Evolutionary conservation across 2,113 vertebrate genomes (phyloP).

Genomic region (Myrmecobius fasciatus): DNA sequence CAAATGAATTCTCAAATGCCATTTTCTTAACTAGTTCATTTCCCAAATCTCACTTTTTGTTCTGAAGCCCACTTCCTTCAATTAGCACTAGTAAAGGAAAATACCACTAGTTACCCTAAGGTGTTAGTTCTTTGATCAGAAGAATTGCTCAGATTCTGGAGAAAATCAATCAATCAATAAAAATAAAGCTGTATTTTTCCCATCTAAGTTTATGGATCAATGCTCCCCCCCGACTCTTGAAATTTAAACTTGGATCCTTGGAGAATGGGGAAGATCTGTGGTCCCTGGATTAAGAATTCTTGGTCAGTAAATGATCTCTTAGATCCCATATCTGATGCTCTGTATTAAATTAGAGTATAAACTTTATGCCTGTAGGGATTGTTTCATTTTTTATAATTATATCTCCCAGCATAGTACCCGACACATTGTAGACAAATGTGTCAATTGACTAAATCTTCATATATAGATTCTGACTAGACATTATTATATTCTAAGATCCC

Average conservation of each 20-base stretch:
- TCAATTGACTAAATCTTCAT: not conserved
- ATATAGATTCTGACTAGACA: not conserved
- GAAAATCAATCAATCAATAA: not conserved
- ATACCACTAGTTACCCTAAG: not conserved
- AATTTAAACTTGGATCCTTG: not conserved
- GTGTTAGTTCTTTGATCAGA: not conserved
- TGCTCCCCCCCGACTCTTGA: no score
- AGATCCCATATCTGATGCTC: not conserved
- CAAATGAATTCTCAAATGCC: not conserved
- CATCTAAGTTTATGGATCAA: not conserved
- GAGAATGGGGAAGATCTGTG: not conserved
- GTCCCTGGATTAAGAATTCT: not conserved
- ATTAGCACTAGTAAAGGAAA: not conserved
- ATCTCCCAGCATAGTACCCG: not conserved
- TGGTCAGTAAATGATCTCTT: not conserved
- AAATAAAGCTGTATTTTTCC: not conserved
- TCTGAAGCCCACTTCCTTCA: not conserved
- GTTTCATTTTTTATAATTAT: not conserved
- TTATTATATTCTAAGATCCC: not conserved
- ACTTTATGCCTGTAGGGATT: not conserved
- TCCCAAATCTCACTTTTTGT: not conserved
- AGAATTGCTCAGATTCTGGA: not conserved
- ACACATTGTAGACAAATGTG: not conserved
- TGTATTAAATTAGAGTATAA: not conserved
- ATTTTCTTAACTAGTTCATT: not conserved